Base-by-base conservation (phyloP, 2,888 invertebrate genomes). In the Drosophila acutilabella region DNA sequence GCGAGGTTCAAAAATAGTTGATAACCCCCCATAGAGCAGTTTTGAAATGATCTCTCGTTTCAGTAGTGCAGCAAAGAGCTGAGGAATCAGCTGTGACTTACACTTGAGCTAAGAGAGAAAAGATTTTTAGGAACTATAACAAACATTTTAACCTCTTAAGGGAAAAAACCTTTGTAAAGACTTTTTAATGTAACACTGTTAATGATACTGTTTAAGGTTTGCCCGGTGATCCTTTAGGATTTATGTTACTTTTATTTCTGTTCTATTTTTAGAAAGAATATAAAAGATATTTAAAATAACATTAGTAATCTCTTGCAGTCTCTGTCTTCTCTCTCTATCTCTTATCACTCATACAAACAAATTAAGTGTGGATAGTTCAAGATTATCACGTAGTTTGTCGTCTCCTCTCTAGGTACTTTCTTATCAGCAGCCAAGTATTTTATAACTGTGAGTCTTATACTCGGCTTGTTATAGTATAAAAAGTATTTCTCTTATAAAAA, bases 11-110 rank as follows among this genome's bases (percentile, higher is more conserved):
- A n/a, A 52, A 42, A 41, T 23, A 53, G 23, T 5, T 16, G 75
- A 76, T 78, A 76, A 76, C 78, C 78, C 65, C 73, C 68, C 45
- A 51, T 41, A 30, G 67, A 64, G 72, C 14, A 7, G 33, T 23
- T 38, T 23, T 40, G 11, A 8, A 42, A 38, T 30, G 10, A 23
- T 36, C 36, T 45, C 44, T 36, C 14, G 4, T 3, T 53, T 52
- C 2, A 40, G 13, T 11, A n/a, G 18, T 48, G 36, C 10, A 6
- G 26, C 40, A 42, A 36, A 53, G 38, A 47, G 64, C 42, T 18
- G 20, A 16, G 0, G 16, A 44, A 11, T 30, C 14, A 53, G 53
- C 47, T 57, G 36, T 47, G 57, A 26, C 7, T 6, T 7, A 7
- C 26, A 7, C 1, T 26, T 26, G 6, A 26, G 26, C 7, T 30